Percentiles rank a stretch among this genome's conserved stretches.
phyloP scores from a whole-genome alignment of 2,888 invertebrate genomes.

The Cheilosia scutellata region DNA sequence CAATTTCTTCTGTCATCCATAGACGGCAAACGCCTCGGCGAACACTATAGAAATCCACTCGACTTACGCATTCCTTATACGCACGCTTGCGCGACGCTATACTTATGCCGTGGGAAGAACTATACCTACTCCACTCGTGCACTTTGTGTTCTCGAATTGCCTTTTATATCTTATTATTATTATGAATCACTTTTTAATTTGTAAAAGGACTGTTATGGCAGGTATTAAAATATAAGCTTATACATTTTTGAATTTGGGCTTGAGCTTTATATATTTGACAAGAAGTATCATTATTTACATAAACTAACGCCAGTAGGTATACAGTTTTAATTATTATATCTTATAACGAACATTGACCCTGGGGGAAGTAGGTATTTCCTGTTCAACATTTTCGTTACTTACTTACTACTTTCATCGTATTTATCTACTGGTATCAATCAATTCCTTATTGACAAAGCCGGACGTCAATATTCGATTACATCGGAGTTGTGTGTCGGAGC shows the following conservation, averaged over 20 bases:
- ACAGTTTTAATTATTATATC: too few species aligned
- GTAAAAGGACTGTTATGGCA: neutral
- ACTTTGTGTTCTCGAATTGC: slow-evolving; percentile 31
- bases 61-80: slow-evolving; percentile 71
- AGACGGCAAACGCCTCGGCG: slow-evolving; percentile 35
- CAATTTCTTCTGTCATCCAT: slow-evolving; percentile 55
- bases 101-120: slow-evolving; percentile 59
- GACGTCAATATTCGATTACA: too few species aligned
- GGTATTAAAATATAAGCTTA: too few species aligned
- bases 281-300: neutral
- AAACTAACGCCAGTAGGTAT: too few species aligned
- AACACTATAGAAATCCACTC: slow-evolving; percentile 50
- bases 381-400: too few species aligned
- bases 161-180: slow-evolving; percentile 13
- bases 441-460: too few species aligned
- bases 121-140: slow-evolving; percentile 17
- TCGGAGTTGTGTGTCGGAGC: too few species aligned
- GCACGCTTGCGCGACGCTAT: slow-evolving; percentile 62
- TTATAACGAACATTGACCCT: too few species aligned
- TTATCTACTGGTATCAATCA: too few species aligned
- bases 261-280: neutral
- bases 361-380: too few species aligned
- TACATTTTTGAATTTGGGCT: neutral
- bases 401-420: too few species aligned
- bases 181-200: slow-evolving; percentile 15